phyloP scores from a whole-genome alignment of 2,797 vertebrate species.

The Agapornis canus region DNA sequence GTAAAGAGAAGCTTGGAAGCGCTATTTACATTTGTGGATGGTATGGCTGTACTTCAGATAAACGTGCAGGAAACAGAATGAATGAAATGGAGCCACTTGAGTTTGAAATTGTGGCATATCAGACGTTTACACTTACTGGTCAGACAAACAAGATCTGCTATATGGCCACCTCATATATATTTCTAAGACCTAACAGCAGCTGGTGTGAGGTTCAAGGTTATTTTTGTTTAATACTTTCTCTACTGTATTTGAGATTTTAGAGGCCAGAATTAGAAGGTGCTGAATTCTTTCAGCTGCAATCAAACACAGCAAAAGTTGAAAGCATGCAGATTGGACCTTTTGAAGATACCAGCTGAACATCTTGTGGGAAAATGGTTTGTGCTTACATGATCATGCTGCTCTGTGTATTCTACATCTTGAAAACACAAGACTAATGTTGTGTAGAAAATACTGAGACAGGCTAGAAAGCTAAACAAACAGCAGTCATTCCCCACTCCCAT shows the following conservation, averaged over 20 bases:
- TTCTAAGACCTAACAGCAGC: not conserved
- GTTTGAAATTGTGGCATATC: accelerated
- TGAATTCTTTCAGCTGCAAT: slow-evolving; percentile 3
- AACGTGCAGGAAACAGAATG: not conserved
- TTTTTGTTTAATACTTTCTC: not conserved
- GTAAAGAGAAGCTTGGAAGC: not conserved
- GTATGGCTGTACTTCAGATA: not conserved
- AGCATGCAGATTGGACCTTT: not conserved
- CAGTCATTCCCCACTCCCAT: not conserved
- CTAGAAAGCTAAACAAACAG: slow-evolving; percentile 47
- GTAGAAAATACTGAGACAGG: slow-evolving; percentile 14
- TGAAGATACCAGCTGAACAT: slow-evolving; percentile 9
- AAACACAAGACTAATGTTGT: slow-evolving; percentile 10
- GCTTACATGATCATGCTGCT: not conserved
- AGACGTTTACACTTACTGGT: not conserved
- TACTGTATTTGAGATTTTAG: not conserved
- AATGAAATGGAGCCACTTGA: not conserved
- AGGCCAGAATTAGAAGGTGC: not conserved
- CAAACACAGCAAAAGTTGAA: not conserved
- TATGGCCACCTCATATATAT: not conserved
- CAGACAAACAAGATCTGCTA: not conserved
- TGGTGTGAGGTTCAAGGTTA: not conserved
- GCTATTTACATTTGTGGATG: not conserved
- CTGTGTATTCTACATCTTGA: not conserved
- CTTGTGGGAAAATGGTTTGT: slow-evolving; percentile 33